Percentiles rank a stretch among this genome's conserved stretches.
Evolutionary conservation across 2,888 invertebrate genomes (phyloP).

Genomic region (Agrotis ipsilon): DNA sequence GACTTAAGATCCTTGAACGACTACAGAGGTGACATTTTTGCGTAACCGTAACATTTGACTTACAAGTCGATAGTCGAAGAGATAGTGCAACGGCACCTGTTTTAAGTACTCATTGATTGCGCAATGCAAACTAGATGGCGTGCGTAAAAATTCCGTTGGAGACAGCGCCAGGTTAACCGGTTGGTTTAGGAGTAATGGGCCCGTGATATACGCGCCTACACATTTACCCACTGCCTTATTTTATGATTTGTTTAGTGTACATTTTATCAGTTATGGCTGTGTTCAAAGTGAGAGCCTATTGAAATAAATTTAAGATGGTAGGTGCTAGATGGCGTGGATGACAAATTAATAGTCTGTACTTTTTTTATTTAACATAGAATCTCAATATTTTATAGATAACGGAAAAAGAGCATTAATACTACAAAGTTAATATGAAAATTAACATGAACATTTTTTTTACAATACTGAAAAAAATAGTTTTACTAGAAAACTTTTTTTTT

Average conservation of each 20-base stretch:
- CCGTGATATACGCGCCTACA: conserved; percentile 48
- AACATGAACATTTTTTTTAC: no score
- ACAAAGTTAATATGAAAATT: no score
- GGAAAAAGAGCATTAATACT: no score
- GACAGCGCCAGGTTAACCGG: conserved; percentile 66
- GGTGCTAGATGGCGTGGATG: not conserved
- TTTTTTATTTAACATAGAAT: not conserved
- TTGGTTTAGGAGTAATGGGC: conserved; percentile 49
- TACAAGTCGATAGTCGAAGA: conserved; percentile 26
- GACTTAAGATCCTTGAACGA: not conserved
- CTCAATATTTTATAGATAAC: not conserved
- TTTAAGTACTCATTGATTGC: conserved; percentile 45
- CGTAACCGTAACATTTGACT: conserved; percentile 35
- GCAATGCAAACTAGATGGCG: conserved; percentile 51
- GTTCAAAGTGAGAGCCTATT: conserved; percentile 12
- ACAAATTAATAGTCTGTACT: no score
- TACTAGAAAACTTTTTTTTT: no score
- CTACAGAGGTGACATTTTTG: conserved; percentile 33
- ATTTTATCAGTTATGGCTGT: not conserved
- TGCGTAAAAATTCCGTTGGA: conserved; percentile 57
- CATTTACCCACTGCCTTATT: conserved; percentile 29
- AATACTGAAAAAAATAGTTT: no score
- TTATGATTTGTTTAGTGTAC: not conserved
- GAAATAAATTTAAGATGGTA: not conserved
- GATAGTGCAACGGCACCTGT: conserved; percentile 54